Base-by-base conservation (phyloP, 2,113 vertebrate species). In the Chionis minor region DNA sequence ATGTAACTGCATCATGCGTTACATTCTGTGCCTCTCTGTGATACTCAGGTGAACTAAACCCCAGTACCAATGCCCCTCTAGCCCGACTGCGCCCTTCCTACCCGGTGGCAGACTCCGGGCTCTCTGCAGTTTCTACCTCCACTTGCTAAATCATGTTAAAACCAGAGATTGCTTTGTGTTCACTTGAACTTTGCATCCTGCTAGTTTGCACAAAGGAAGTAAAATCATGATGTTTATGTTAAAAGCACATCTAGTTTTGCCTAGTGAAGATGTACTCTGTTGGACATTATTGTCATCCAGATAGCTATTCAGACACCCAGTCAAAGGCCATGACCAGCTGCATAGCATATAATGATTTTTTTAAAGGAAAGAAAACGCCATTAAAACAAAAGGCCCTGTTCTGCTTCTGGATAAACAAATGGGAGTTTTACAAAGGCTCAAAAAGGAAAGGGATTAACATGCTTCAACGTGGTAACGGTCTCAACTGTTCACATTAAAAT, bases 401-500 rank as follows among this genome's bases (percentile, higher is more conserved):
- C 91, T 96, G 89, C 81, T 97, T 88, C 82, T 88, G 65, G 66
- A 75, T 89, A 92, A 94, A 93, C 82, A 96, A 92, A 94, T 7
- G 63, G 58, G 81, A 87, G 49, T 89, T 94, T 89, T 89, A 81
- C 66, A 91, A 82, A 92, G 73, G 59, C 88, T 94, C 61, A 78
- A 82, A 95, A 90, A 91, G 90, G 75, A 96, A 91, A 79, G 67
- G 69, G 94, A 97, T 94, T 90, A 97, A 96, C 87, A 94, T 79
- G 83, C 59, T 85, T 96, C 74, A 79, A 93, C 0, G 11, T 97
- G 79, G 96, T 91, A 94, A 89, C 80, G 90, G 88, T 96, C 92
- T 88, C 94, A 93, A 95, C 83, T 88, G 73, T 52, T 97, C 95
- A 94, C 62, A 94, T 97, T 94, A 95, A 94, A 94, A 96, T 91